Evolutionary conservation across 1,140 invertebrate species (phyloP), one percentile per base, ranked within the genome.

Genomic region (Paracyclopina nana): DNA sequence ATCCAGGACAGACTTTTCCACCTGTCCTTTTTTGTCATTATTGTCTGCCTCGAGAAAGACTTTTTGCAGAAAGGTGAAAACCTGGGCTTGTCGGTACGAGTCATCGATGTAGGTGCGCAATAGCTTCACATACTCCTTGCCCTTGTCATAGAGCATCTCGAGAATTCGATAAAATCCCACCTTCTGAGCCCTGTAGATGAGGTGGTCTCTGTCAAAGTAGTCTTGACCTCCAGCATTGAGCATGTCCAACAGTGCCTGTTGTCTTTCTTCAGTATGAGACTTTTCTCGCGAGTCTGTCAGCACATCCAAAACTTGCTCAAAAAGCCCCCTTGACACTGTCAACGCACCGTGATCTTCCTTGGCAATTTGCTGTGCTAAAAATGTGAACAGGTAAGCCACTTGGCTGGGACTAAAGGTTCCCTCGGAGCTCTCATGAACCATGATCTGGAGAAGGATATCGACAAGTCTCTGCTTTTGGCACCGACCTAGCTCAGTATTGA

Each of bases 171-270:
- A 75, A 59, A 80, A 79, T 62, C 71, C 70, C 27, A 75, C 76
- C 55, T 69, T 64, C 55, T 73, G 68, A 6, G 75, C 71, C 44
- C 75, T 65, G 54, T 68, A 64, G 4, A 80, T 58, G 11, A 80
- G 63, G 55, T 65, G 64, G 18, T 69, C 62, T 50, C 66, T 63
- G 45, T 72, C 65, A 66, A 75, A 76, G 59, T 75, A 71, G 20
- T 65, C 60, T 4, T 83, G 58, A 55, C 77, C 78, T 40, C 78
- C 75, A 14, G 72, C 72, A 28, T 74, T 65, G 3, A 86, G 60
- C n/a, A 88, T 63, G 61, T 82, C 78, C 46, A 87, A 62, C 59
- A 85, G 67, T 4, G 82, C 78, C 57, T 80, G 80, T 61, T 90
- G 81, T 43, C 80, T 68, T 59, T 86, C 82, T 55, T 76, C 73